A percentile compares a stretch with the other conserved stretches of the same genome.
phyloP scores from a whole-genome alignment of 2,797 vertebrate genomes.

The Syngnathus rostellatus region DNA sequence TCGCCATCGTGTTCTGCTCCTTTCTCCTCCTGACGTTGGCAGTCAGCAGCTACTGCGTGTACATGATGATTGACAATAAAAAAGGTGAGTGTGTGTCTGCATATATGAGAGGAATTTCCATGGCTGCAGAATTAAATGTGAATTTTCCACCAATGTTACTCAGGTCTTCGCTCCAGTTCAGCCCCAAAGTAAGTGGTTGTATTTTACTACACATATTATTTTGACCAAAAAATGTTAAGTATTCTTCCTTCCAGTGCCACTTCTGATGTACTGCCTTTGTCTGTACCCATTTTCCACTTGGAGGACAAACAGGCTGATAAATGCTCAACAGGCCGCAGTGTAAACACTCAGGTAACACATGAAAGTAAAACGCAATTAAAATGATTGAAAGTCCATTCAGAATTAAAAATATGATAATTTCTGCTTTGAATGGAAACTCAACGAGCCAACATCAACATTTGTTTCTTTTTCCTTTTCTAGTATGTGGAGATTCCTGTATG shows the following conservation, averaged over 20 bases:
- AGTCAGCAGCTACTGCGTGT: constrained; percentile 29
- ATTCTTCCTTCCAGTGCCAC: constrained; percentile 15
- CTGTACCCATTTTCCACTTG: constrained; percentile 6
- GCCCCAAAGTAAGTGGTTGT: constrained; percentile 36
- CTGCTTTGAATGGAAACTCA: neutral
- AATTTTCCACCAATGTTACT: neutral
- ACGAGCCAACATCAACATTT: neutral
- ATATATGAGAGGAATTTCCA: neutral
- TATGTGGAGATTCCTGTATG: constrained; percentile 26
- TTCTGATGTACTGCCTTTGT: constrained; percentile 14
- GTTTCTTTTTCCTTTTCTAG: constrained; percentile 33
- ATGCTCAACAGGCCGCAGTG: neutral
- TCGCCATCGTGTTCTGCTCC: constrained; percentile 55
- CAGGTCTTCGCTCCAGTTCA: constrained; percentile 3
- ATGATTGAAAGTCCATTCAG: neutral
- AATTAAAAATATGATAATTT: neutral
- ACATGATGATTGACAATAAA: constrained; percentile 21
- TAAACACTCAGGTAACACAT: constrained; percentile 34
- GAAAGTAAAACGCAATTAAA: neutral
- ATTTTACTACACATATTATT: neutral
- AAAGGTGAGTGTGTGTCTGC: constrained; percentile 36
- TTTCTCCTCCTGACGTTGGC: constrained; percentile 49
- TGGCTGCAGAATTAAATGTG: neutral
- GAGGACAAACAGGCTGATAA: neutral
- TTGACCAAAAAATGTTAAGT: neutral